Base-by-base conservation (phyloP, 2,888 invertebrate genomes). In the Agonopterix arenella region DNA sequence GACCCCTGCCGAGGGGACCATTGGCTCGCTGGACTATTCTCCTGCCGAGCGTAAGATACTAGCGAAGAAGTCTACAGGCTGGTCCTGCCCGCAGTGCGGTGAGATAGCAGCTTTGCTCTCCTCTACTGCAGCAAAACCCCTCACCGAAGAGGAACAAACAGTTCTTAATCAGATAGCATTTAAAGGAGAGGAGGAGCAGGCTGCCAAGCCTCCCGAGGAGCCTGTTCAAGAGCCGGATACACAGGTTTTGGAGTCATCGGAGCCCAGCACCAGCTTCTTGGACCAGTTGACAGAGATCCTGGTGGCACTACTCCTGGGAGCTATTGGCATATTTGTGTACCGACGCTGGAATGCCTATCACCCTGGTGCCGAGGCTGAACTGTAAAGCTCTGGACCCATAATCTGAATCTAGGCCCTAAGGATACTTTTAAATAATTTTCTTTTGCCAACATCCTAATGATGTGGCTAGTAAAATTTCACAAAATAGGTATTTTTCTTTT, bases 11-110 rank as follows among this genome's bases (percentile, higher is more conserved):
- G 94, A 93, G 63, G 97, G 97, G 1, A 97, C 97, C 2, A 95
- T 98, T 55, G 98, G 98, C 5, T 95, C 97, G 2, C 82, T 98
- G 16, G 97, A 98, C 75, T 98, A 97, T 73, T 92, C 95, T 1
- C 88, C 93, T n/a, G 94, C 95, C 48, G 97, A 97, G 75, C 90
- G 98, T 50, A 93, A 93, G 71, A 76, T 90, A 45, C 89, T 98
- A 46, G 97, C 97, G 8, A 93, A 92, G 68, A 95, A 93, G 91
- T 95, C 90, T 9, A 64, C 66, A 16, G 70, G 59, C 45, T 90
- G 86, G 80, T 70, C 68, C 1, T 86, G 88, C 52, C 57, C 77
- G 10, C 78, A 81, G 41, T 88, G 90, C 76, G 90, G 90, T 36
- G 80, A 84, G 51, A 86, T 77, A 58, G 70, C 80, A 44, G 60